Base-by-base conservation (phyloP, 2,888 invertebrate species). In the Agriopis aurantiaria region DNA sequence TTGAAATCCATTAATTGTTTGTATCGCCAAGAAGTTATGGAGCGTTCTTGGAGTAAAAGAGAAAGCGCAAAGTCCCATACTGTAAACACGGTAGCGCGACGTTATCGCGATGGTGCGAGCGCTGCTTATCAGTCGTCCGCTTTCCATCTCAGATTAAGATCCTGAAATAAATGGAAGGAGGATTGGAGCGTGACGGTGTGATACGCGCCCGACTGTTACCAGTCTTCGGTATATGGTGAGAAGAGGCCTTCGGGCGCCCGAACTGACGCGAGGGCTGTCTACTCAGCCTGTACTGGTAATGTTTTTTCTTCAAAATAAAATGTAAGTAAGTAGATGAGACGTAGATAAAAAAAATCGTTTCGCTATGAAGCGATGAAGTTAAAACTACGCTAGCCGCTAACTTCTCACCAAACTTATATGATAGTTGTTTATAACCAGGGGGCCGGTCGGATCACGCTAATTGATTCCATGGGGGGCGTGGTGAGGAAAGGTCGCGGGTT, bases 131-230 rank as follows among this genome's bases (percentile, higher is more conserved):
- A 74, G 75, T 68, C 78, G 79, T 79, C 77, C 80, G 80, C 82
- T 83, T 83, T 83, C 83, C 82, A 86, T 87, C 88, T 85, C 67
- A 82, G 88, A 88, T 88, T 82, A 84, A 78, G 82, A 86, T 87
- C 86, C 84, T 82, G 82, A 85, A 88, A 88, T 89, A 88, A 89
- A 88, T 88, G 88, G 87, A 83, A 83, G 83, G 84, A 83, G 83
- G 85, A 80, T 80, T 78, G 77, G 85, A 79, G 84, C 86, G 86
- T 85, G 85, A 87, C 89, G 86, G 87, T 85, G 85, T 86, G 85
- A 87, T 81, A 84, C 79, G 82, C 79, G 80, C 49, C 66, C 63
- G 55, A 65, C 17, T 57, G 56, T 57, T 11, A 14, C 10, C 41
- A 14, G 43, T 33, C 33, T 23, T 14, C 23, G 12, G 48, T 0